Base-by-base conservation (phyloP, 2,888 invertebrate genomes). In the Elysia crispata region DNA sequence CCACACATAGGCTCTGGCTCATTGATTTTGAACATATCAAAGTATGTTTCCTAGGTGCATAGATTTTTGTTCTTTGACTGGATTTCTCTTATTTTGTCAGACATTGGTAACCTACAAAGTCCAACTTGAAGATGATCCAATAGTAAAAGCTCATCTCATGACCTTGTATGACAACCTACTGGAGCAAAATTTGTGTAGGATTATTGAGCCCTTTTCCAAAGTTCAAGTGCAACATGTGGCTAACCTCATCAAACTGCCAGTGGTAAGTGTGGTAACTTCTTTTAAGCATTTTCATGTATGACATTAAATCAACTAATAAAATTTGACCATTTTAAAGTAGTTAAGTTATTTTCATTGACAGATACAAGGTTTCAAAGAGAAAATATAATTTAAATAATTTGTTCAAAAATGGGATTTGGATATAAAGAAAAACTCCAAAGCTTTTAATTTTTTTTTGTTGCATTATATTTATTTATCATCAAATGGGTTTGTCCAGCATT, bases 161-260 rank as follows among this genome's bases (percentile, higher is more conserved):
- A 97, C 98, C 20, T 94, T 99, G 57, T 99, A 99, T 91, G 99
- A 99, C 91, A 98, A 97, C 86, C 98, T 99, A 96, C 94, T 99
- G 92, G 99, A 99, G 93, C 99, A 99, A 93, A 99, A 99, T 94
- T 94, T 99, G 87, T 98, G 97, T 93, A 95, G 99, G 85, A 97
- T 99, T 88, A 99, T 99, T 84, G 99, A 99, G 93, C 99, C 99
- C 0, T 99, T 98, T 93, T 98, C 98, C 86, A 94, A 97, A 89
- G 99, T 99, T 0, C 97, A 99, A 94, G 94, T 93, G 73, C 84
- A 96, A 84, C 97, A 97, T 93, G 96, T 98, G 86, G 97, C 98
- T 33, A 95, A 95, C 86, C 95, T 96, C 88, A 98, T 98, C 93
- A 96, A 97, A 88, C 94, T 98, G 83, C 96, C 97, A 70, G 84